Conservation (phyloP, 2,113 vertebrate genomes). For the Gyps fulvus region DNA sequence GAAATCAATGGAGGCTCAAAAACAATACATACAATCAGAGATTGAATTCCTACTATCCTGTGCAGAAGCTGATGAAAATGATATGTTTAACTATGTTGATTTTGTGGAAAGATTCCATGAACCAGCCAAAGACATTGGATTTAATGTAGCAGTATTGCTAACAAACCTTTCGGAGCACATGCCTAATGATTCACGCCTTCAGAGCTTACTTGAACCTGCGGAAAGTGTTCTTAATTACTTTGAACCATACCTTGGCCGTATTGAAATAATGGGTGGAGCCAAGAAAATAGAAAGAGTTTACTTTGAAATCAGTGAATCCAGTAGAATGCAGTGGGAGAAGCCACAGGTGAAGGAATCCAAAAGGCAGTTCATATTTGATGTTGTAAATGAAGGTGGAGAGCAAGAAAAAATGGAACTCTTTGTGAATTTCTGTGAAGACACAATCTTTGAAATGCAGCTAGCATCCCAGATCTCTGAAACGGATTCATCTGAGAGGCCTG, state of each 20-base stretch:
- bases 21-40: conserved; percentile 93
- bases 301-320: conserved; percentile 97
- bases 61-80: conserved; percentile 93
- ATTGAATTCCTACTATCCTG: conserved; percentile 96
- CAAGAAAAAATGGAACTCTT: conserved; percentile 99
- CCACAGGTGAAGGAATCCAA: conserved; percentile 98
- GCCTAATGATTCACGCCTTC: conserved; percentile 91
- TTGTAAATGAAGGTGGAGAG: conserved; percentile 96
- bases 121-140: conserved; percentile 97
- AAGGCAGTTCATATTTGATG: conserved; percentile 98
- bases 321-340: conserved; percentile 97
- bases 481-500: conserved; percentile 80
- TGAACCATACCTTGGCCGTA: conserved; percentile 91
- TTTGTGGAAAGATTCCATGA: conserved; percentile 96
- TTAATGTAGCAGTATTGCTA: conserved; percentile 92
- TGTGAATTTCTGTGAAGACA: conserved; percentile 99
- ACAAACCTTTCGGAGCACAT: conserved; percentile 97
- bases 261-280: conserved; percentile 97
- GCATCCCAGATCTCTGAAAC: conserved; percentile 96
- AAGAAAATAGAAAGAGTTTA: conserved; percentile 98
- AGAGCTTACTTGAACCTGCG: conserved; percentile 88
- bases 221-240: conserved; percentile 97
- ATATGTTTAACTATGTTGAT: conserved; percentile 95
- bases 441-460: conserved; percentile 98
- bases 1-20: conserved; percentile 98